phyloP scores from a whole-genome alignment of 2,888 invertebrate species.

The Meiosimyza decipiens region DNA sequence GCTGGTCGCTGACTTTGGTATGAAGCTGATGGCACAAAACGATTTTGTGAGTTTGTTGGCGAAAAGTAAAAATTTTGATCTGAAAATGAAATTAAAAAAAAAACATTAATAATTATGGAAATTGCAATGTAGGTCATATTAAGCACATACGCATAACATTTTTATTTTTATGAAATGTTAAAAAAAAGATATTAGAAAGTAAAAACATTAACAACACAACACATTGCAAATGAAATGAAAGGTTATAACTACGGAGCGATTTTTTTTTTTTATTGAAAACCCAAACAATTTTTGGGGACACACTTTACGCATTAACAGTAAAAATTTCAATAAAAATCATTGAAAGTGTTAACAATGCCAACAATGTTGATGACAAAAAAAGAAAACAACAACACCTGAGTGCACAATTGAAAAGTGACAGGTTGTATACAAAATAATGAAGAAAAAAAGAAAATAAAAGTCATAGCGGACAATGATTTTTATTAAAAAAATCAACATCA shows the following conservation, averaged over 20 bases:
- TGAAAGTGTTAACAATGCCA: slow-evolving; percentile 1
- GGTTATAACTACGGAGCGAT: background rate
- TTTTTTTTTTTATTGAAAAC: background rate
- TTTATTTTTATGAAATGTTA: background rate
- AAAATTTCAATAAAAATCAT: background rate
- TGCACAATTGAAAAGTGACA: background rate
- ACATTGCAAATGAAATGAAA: background rate
- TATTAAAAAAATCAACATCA: background rate
- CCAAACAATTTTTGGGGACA: too few relatives aligned
- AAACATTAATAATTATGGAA: slow-evolving; percentile 38
- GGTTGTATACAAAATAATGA: background rate
- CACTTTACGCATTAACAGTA: too few relatives aligned
- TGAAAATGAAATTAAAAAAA: slow-evolving; percentile 51
- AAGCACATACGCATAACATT: slow-evolving; percentile 4
- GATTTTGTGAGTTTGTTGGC: slow-evolving; percentile 57
- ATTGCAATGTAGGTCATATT: background rate
- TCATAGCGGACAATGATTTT: background rate
- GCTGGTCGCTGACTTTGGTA: slow-evolving; percentile 51
- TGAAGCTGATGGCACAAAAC: slow-evolving; percentile 64
- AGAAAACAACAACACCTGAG: background rate
- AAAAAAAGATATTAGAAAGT: background rate
- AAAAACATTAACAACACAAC: background rate
- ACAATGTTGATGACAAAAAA: background rate
- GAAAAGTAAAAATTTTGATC: slow-evolving; percentile 64
- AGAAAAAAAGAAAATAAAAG: too few relatives aligned